Conservation (phyloP, 2,888 invertebrate genomes). For the Philereme transversata region DNA sequence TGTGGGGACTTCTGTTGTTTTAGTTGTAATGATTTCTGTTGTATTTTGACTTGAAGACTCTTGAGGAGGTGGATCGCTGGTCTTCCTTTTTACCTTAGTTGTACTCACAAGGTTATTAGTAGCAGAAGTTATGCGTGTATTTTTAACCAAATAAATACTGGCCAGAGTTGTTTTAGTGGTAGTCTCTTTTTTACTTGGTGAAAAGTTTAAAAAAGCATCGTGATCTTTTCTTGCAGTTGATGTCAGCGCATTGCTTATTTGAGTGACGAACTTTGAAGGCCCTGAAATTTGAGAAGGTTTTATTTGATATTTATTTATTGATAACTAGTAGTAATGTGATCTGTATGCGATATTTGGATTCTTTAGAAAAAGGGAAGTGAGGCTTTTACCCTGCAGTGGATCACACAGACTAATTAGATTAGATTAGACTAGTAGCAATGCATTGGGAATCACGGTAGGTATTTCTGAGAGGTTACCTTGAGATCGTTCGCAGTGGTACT, state of each 20-base stretch:
- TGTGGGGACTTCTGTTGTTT: slow-evolving; percentile 35
- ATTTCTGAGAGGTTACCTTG: slow-evolving; percentile 1
- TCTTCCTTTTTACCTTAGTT: slow-evolving; percentile 69
- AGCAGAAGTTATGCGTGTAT: slow-evolving; percentile 45
- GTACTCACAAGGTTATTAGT: slow-evolving; percentile 54
- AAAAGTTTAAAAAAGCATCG: slow-evolving; percentile 57
- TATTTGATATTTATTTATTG: not conserved
- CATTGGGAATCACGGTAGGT: no score
- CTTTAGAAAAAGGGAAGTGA: no score
- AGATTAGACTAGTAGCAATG: no score
- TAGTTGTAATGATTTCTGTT: slow-evolving; percentile 29
- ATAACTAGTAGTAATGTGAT: not conserved
- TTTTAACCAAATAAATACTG: slow-evolving; percentile 48
- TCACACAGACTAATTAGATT: no score
- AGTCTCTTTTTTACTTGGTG: slow-evolving; percentile 53
- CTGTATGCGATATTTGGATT: no score
- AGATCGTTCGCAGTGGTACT: slow-evolving; percentile 88
- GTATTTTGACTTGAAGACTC: slow-evolving; percentile 27
- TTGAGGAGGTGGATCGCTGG: slow-evolving; percentile 51
- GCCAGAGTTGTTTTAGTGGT: slow-evolving; percentile 51
- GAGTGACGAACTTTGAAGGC: slow-evolving; percentile 26
- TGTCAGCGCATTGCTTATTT: slow-evolving; percentile 49
- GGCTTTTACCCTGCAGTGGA: no score
- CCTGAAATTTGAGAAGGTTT: slow-evolving; percentile 42
- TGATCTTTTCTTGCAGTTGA: slow-evolving; percentile 53